Evolutionary conservation across 2,113 vertebrate genomes (phyloP).

Genomic region (Brachyhypopomus occidentalis): DNA sequence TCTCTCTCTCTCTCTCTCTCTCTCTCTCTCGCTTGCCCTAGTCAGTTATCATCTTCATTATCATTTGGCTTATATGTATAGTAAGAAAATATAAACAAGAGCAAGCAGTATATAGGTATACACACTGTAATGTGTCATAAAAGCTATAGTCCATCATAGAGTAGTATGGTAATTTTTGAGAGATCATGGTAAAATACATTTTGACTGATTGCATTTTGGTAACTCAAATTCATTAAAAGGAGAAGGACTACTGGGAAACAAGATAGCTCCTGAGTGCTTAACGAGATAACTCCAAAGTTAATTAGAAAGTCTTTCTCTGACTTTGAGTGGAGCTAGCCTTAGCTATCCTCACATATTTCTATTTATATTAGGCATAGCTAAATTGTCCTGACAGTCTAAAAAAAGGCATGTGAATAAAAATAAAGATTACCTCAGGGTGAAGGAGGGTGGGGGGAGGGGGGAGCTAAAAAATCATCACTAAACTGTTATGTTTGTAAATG

Average conservation of each 20-base stretch:
- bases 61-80: neutral
- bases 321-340: slow-evolving; percentile 2
- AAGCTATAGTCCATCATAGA: neutral
- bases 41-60: neutral
- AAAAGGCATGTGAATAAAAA: neutral
- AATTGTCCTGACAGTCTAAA: slow-evolving; percentile 7
- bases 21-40: neutral
- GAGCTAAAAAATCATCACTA: neutral
- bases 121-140: neutral
- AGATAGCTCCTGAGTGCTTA: neutral
- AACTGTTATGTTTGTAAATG: too few relatives aligned
- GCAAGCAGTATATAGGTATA: neutral
- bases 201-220: neutral
- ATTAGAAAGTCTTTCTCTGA: slow-evolving; percentile 19
- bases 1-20: neutral
- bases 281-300: slow-evolving; percentile 11
- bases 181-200: neutral
- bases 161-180: neutral
- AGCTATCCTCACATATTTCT: neutral
- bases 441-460: too few relatives aligned
- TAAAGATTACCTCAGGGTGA: neutral
- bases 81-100: neutral
- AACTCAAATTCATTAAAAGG: neutral
- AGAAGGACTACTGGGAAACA: neutral
- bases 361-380: slow-evolving; percentile 16